These are phyloP conservation scores for Phyllotreta striolata DNA, from an alignment of 2,888 invertebrate species.

Conservation along the genomic window DNA sequence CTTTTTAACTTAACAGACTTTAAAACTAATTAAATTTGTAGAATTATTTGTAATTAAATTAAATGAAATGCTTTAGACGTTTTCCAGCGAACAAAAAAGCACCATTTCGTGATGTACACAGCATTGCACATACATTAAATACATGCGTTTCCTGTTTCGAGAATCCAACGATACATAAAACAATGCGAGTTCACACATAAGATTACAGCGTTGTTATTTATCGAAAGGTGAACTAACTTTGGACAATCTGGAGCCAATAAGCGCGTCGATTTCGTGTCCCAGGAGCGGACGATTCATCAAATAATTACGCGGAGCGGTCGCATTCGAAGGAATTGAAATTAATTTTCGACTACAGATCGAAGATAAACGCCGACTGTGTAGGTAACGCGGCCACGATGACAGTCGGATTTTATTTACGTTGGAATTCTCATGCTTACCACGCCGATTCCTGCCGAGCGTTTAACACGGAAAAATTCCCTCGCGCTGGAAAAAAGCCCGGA, in stretches of 20 bases:
- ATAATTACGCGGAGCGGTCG: background rate
- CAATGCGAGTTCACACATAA: conserved; percentile 4
- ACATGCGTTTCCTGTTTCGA: conserved; percentile 1
- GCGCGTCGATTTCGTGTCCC: too few species aligned
- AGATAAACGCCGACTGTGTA: conserved; percentile 27
- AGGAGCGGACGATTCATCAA: too few species aligned
- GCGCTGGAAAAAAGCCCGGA: too few species aligned
- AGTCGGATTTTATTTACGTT: conserved; percentile 41
- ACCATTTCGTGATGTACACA: too few species aligned
- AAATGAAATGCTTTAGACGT: too few species aligned
- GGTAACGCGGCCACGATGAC: conserved; percentile 23
- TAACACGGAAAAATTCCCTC: too few species aligned
- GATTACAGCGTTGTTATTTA: background rate
- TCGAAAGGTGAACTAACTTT: conserved; percentile 4
- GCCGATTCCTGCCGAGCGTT: conserved; percentile 44
- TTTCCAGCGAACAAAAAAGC: too few species aligned
- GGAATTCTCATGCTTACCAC: conserved; percentile 42
- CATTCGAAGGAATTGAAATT: conserved; percentile 17
- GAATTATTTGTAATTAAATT: too few species aligned
- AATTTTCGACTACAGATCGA: conserved; percentile 16
- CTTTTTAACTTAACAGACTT: too few species aligned
- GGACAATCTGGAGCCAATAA: too few species aligned
- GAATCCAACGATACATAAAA: background rate
- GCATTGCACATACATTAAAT: background rate
- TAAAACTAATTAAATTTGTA: too few species aligned